phyloP scores from a whole-genome alignment of 2,888 invertebrate species.

The Ligdia adustata region DNA sequence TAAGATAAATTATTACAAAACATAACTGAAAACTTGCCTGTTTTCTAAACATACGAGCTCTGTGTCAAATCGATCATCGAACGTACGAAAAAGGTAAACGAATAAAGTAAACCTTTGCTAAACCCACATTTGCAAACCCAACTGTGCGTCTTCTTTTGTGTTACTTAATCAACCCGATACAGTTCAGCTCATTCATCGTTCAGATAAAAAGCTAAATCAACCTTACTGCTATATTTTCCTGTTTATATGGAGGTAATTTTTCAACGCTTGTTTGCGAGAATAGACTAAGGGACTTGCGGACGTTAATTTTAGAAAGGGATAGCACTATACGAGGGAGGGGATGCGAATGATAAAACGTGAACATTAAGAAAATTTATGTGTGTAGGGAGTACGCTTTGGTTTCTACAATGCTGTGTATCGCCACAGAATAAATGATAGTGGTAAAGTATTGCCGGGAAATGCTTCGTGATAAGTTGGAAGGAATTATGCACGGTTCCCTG shows the following conservation, averaged over 20 bases:
- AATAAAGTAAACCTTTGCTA: too few species aligned
- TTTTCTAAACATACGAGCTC: too few species aligned
- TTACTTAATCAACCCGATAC: too few species aligned
- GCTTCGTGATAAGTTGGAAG: constrained; percentile 10
- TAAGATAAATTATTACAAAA: too few species aligned
- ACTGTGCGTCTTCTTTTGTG: too few species aligned
- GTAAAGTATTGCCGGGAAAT: constrained; percentile 22
- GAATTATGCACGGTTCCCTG: constrained; percentile 3
- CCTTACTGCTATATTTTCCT: constrained; percentile 9
- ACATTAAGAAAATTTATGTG: constrained; percentile 67
- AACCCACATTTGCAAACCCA: too few species aligned
- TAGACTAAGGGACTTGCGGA: constrained; percentile 52
- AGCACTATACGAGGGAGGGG: constrained; percentile 44
- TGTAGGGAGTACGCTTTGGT: constrained; percentile 48
- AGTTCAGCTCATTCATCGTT: too few species aligned
- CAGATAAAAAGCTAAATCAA: background rate
- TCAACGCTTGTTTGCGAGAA: constrained; percentile 58
- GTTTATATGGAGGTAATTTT: constrained; percentile 52
- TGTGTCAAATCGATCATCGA: too few species aligned
- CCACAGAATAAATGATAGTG: too few species aligned
- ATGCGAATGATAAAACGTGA: constrained; percentile 56
- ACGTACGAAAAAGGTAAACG: too few species aligned
- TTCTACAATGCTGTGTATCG: constrained; percentile 30
- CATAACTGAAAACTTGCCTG: too few species aligned
- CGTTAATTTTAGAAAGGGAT: constrained; percentile 70